A percentile compares a stretch with the other conserved stretches of the same genome.
phyloP scores from a whole-genome alignment of 2,113 vertebrate species.

The Micromys minutus region DNA sequence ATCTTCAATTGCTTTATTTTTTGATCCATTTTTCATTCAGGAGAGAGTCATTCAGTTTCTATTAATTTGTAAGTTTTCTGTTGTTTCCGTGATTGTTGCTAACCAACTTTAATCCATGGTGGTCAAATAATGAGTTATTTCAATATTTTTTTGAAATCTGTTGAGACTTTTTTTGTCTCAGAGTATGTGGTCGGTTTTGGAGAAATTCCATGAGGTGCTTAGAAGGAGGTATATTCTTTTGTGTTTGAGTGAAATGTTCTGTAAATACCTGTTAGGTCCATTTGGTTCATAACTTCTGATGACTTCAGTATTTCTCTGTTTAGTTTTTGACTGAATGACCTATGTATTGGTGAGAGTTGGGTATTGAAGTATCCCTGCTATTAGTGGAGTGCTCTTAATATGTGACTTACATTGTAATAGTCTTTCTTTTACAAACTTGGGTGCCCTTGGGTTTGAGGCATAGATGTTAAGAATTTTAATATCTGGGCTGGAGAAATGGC shows the following conservation, averaged over 20 bases:
- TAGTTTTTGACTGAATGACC: not conserved
- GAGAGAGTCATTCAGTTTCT: not conserved
- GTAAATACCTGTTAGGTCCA: not conserved
- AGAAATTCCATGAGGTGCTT: not conserved
- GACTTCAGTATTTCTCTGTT: not conserved
- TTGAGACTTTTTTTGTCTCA: not conserved
- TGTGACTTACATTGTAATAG: not conserved
- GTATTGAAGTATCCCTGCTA: not conserved
- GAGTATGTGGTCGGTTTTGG: not conserved
- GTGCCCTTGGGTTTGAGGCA: not conserved
- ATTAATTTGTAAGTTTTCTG: not conserved
- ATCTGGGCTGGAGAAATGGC: too few relatives aligned
- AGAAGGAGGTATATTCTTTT: not conserved
- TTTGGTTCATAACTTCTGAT: not conserved
- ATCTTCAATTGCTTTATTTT: not conserved
- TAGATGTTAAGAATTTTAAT: not conserved
- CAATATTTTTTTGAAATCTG: not conserved
- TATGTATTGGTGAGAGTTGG: not conserved
- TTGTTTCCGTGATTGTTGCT: not conserved
- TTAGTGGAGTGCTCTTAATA: not conserved
- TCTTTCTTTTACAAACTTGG: not conserved
- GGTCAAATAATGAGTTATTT: not conserved
- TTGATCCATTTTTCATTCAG: not conserved
- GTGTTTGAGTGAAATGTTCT: not conserved
- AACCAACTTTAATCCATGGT: not conserved